Conservation (phyloP, 2,888 invertebrate species). For the Leuctra nigra region DNA sequence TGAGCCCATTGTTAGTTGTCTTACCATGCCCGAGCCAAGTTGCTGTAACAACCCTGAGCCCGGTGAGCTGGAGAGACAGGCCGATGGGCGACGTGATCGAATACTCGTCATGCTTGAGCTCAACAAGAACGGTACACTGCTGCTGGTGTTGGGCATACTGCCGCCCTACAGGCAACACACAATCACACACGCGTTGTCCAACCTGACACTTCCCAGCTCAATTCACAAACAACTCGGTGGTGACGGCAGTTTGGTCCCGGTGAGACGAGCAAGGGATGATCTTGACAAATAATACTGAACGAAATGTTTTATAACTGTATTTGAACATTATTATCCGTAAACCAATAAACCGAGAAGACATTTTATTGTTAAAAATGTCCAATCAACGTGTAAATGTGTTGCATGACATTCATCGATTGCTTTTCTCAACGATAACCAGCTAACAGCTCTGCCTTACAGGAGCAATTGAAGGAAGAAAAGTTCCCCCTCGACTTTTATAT, state of each 20-base stretch:
- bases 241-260: background rate
- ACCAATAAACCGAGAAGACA: too few species aligned
- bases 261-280: background rate
- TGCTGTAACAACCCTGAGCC: conserved; percentile 78
- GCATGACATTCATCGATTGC: too few species aligned
- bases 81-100: conserved; percentile 65
- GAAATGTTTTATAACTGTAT: too few species aligned
- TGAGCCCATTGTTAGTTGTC: conserved; percentile 62
- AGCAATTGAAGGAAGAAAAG: too few species aligned
- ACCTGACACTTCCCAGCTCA: background rate
- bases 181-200: background rate
- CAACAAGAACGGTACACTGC: conserved; percentile 79
- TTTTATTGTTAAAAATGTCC: too few species aligned
- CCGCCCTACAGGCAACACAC: conserved; percentile 60
- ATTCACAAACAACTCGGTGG: background rate
- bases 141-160: conserved; percentile 85
- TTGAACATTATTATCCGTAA: too few species aligned
- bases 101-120: conserved; percentile 73
- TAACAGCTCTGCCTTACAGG: too few species aligned
- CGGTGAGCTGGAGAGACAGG: conserved; percentile 61
- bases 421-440: too few species aligned
- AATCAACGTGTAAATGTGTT: too few species aligned
- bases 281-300: too few species aligned
- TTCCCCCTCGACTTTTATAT: too few species aligned
- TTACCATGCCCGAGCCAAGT: conserved; percentile 91